Evolutionary conservation across 2,888 invertebrate species (phyloP).

Genomic region (Anoplius nigerrimus): DNA sequence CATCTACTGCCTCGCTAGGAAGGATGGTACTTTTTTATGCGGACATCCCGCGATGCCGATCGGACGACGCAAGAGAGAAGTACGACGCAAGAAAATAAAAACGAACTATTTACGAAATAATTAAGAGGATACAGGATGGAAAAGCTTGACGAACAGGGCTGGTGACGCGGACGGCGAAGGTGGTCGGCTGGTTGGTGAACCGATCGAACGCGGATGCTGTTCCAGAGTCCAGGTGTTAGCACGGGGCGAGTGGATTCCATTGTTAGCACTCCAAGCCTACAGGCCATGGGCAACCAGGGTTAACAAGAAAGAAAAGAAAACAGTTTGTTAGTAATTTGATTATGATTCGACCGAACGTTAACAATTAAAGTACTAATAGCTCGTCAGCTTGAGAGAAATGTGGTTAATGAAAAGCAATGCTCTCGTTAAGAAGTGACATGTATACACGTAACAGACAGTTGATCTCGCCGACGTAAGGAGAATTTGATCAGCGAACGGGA

Average conservation of each 20-base stretch:
- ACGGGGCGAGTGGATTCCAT: constrained; percentile 75
- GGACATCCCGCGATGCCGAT: background rate
- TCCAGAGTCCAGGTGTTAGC: constrained; percentile 76
- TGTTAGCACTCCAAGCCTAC: constrained; percentile 88
- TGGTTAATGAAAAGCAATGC: constrained; percentile 70
- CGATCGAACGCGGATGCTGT: constrained; percentile 72
- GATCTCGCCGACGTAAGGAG: no score
- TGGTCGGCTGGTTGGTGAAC: constrained; percentile 71
- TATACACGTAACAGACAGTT: no score
- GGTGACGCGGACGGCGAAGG: constrained; percentile 74
- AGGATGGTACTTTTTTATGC: no score
- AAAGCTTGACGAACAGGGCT: constrained; percentile 72
- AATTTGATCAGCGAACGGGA: no score
- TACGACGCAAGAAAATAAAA: constrained; percentile 34
- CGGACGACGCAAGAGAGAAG: constrained; percentile 27
- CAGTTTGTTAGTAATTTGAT: constrained; percentile 81
- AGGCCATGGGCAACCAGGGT: constrained; percentile 79
- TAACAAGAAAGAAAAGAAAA: constrained; percentile 83
- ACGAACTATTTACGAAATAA: constrained; percentile 47
- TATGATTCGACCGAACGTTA: constrained; percentile 67
- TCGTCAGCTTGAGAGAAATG: constrained; percentile 69
- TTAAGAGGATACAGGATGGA: constrained; percentile 65
- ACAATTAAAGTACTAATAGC: constrained; percentile 64
- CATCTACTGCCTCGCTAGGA: no score
- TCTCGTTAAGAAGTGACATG: constrained; percentile 15